Conservation (phyloP, 2,113 vertebrate species). For the Catharus fuscescens region DNA sequence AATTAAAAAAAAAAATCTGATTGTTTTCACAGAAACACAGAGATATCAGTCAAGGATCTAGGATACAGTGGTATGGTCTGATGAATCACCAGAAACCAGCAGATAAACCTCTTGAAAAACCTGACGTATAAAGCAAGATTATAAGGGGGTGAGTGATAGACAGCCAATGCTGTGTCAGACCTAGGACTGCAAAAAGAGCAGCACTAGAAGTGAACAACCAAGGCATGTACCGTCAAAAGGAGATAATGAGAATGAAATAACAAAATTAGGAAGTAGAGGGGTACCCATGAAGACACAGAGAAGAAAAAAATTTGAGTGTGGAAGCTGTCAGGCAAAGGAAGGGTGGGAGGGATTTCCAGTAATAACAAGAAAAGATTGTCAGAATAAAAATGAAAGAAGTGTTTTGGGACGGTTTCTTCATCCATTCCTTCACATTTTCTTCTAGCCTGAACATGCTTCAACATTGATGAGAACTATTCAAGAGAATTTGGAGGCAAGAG, state of each 20-base stretch:
- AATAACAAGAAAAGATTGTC: neutral
- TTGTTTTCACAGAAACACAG: neutral
- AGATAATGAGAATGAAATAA: neutral
- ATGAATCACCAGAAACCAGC: neutral
- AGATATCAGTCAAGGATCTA: neutral
- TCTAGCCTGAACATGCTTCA: neutral
- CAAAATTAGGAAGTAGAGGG: neutral
- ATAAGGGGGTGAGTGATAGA: neutral
- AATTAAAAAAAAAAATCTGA: neutral
- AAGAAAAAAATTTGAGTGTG: neutral
- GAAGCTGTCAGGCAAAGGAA: neutral
- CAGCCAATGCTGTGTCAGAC: rapidly evolving
- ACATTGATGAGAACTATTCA: neutral
- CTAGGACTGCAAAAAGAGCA: neutral
- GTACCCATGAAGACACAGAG: neutral
- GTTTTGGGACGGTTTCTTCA: neutral
- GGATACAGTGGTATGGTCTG: neutral
- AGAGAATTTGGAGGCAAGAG: neutral
- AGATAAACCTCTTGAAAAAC: neutral
- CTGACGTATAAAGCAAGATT: neutral
- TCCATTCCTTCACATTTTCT: neutral
- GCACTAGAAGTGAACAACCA: neutral
- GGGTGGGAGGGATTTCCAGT: neutral
- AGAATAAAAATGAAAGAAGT: neutral
- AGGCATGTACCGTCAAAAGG: neutral